Percentiles rank a stretch among this genome's conserved stretches.
Conservation (phyloP, 2,888 invertebrate species). For the Bhutanitis thaidina region DNA sequence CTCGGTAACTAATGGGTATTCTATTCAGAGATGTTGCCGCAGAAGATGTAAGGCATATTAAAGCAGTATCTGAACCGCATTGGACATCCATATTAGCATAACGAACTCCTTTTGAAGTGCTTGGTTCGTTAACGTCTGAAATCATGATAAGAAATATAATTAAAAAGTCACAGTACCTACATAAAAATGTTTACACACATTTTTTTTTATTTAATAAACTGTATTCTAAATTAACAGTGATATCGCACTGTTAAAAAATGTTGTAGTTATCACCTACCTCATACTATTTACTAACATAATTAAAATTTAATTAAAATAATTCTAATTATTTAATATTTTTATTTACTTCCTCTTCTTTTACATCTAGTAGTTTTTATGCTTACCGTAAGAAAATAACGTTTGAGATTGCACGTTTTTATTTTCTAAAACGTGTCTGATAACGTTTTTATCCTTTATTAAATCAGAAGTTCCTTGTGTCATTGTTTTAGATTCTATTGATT, state of each 20-base stretch:
- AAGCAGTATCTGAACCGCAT: conserved; percentile 56
- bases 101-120: conserved; percentile 70
- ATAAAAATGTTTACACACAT: too few species aligned
- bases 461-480: conserved; percentile 36
- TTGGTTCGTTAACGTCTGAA: conserved; percentile 69
- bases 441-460: conserved; percentile 38
- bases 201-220: too few species aligned
- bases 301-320: too few species aligned
- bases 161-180: too few species aligned
- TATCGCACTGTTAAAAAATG: too few species aligned
- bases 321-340: too few species aligned
- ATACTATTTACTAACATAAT: too few species aligned
- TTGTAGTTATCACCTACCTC: too few species aligned
- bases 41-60: conserved; percentile 36
- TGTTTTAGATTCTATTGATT: conserved; percentile 34
- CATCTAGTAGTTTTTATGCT: neutral
- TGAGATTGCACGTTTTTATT: conserved; percentile 44
- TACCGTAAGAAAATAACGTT: conserved; percentile 63
- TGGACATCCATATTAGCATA: conserved; percentile 61
- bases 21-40: conserved; percentile 32
- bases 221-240: too few species aligned
- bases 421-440: conserved; percentile 33
- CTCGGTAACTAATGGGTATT: neutral
- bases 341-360: too few species aligned
- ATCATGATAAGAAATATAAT: conserved; percentile 6